phyloP scores from a whole-genome alignment of 2,888 invertebrate species.

The Parelbella ahira region DNA sequence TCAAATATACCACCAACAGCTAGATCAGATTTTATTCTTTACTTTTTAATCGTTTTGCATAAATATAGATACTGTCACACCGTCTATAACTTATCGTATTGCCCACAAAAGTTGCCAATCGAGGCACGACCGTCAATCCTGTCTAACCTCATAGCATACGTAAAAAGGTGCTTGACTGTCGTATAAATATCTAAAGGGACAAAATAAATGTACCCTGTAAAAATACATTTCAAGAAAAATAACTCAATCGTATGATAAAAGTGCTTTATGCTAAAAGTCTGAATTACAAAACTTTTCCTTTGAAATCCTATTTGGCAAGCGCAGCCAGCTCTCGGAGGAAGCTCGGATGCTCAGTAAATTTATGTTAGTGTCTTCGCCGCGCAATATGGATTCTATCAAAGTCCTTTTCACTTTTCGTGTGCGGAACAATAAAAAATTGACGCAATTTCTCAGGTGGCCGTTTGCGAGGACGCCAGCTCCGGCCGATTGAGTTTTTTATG shows the following conservation, averaged over 20 bases:
- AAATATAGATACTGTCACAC: too few species aligned
- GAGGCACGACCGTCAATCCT: too few species aligned
- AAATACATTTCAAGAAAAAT: background rate
- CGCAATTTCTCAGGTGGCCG: conserved; percentile 20
- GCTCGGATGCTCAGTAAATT: conserved; percentile 3
- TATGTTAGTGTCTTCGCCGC: conserved; percentile 18
- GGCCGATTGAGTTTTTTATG: conserved; percentile 22
- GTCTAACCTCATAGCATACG: too few species aligned
- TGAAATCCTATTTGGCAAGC: too few species aligned
- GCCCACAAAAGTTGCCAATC: too few species aligned
- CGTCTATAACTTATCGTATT: too few species aligned
- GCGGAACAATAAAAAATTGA: conserved; percentile 23
- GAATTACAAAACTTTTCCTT: conserved; percentile 4
- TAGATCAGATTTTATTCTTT: too few species aligned
- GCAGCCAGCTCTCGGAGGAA: background rate
- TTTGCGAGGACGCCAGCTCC: conserved; percentile 9
- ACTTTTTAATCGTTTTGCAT: too few species aligned
- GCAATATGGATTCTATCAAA: conserved; percentile 22
- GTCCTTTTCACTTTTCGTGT: conserved; percentile 22
- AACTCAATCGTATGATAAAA: background rate
- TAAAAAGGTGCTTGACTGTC: too few species aligned
- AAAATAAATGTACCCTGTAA: background rate
- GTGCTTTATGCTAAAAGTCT: background rate
- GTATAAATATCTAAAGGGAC: too few species aligned
- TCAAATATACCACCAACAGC: too few species aligned